Evolutionary conservation across 1,140 invertebrate genomes (phyloP).

Genomic region (Trichogramma pretiosum): DNA sequence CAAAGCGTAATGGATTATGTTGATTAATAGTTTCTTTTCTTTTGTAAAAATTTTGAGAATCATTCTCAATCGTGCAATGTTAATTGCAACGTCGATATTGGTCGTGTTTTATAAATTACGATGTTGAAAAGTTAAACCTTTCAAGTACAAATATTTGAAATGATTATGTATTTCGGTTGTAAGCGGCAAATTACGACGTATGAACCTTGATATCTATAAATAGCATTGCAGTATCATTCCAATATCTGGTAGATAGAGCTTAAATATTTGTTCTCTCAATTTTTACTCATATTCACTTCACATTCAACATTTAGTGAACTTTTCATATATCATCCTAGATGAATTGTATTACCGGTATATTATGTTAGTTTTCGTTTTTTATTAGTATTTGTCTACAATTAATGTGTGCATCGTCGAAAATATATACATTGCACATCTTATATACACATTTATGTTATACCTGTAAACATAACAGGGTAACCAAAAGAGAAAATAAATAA

Average conservation of each 20-base stretch:
- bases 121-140: no score
- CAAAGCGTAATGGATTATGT: no score
- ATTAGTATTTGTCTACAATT: conserved; percentile 10
- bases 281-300: conserved; percentile 9
- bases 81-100: not conserved
- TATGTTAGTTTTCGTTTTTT: conserved; percentile 5
- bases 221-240: conserved; percentile 20
- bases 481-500: conserved; percentile 3
- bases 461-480: conserved; percentile 4
- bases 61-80: conserved; percentile 5
- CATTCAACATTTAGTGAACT: not conserved
- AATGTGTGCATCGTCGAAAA: conserved; percentile 9
- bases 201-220: conserved; percentile 19
- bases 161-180: conserved; percentile 12
- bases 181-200: conserved; percentile 17
- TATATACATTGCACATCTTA: conserved; percentile 6
- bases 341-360: conserved; percentile 2
- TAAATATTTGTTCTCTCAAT: conserved; percentile 8
- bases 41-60: conserved; percentile 6
- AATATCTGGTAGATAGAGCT: conserved; percentile 11
- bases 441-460: no score
- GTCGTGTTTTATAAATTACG: conserved; percentile 5
- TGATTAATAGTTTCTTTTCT: conserved; percentile 2
- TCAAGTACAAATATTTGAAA: conserved; percentile 18
- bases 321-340: conserved; percentile 9